Conservation (phyloP, 2,888 invertebrate species). For the Ceramica pisi region DNA sequence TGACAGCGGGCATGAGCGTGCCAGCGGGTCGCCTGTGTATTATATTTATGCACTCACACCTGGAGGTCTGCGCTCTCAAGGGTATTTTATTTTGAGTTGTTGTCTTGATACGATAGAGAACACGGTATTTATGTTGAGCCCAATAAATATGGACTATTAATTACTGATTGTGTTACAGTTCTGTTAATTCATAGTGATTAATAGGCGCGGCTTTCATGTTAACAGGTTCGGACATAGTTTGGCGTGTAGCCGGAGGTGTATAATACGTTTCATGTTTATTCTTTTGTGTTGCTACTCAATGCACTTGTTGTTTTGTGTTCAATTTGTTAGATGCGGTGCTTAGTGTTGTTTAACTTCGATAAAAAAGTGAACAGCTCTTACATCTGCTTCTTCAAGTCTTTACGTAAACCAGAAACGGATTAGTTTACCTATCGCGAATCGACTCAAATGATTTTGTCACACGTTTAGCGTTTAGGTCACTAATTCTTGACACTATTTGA, state of each 20-base stretch:
- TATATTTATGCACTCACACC: conserved; percentile 90
- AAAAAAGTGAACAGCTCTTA: conserved; percentile 36
- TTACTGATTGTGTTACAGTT: conserved; percentile 88
- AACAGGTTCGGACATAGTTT: conserved; percentile 58
- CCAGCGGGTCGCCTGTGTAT: conserved; percentile 89
- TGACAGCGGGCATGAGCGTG: conserved; percentile 90
- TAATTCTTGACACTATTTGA: conserved; percentile 28
- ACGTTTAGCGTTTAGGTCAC: conserved; percentile 31
- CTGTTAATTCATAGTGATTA: conserved; percentile 88
- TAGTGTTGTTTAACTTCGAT: conserved; percentile 45
- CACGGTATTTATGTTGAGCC: conserved; percentile 85
- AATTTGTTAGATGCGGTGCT: conserved; percentile 39
- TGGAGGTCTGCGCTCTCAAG: conserved; percentile 85
- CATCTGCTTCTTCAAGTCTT: conserved; percentile 25
- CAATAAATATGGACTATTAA: conserved; percentile 89
- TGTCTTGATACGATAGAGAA: conserved; percentile 85
- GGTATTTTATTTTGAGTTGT: conserved; percentile 87
- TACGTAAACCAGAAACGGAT: conserved; percentile 45
- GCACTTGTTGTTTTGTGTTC: conserved; percentile 43
- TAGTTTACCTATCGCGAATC: conserved; percentile 26
- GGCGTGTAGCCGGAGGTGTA: conserved; percentile 44
- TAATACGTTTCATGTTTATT: conserved; percentile 49
- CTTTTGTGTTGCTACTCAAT: conserved; percentile 52
- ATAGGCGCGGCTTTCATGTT: conserved; percentile 73
- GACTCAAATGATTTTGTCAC: conserved; percentile 40